Conservation (phyloP, 2,797 vertebrate genomes). For the Pangasius krempfi region DNA sequence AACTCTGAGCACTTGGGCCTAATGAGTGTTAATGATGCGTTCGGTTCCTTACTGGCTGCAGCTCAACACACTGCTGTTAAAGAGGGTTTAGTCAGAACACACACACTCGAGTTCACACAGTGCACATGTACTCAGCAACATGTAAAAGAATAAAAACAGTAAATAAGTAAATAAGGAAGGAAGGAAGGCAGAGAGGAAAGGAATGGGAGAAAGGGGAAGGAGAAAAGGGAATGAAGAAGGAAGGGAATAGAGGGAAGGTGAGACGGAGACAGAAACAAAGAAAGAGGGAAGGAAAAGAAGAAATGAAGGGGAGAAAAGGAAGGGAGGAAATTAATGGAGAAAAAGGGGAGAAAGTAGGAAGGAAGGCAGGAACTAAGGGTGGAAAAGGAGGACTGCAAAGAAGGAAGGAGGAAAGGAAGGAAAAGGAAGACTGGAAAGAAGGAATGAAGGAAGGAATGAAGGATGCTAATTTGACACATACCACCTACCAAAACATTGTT, state of each 20-base stretch:
- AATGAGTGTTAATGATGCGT: slow-evolving; percentile 38
- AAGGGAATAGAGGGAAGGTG: background rate
- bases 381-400: background rate
- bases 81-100: background rate
- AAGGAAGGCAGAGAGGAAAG: background rate
- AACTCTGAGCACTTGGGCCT: slow-evolving; percentile 21
- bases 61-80: slow-evolving; percentile 15
- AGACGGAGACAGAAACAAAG: too few relatives aligned
- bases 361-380: background rate
- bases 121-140: background rate
- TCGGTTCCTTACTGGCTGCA: slow-evolving; percentile 13
- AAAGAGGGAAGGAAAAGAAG: too few relatives aligned
- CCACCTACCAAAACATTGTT: too few relatives aligned
- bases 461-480: too few relatives aligned
- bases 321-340: background rate
- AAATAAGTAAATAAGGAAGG: too few relatives aligned
- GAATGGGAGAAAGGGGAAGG: background rate
- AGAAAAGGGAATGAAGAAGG: background rate
- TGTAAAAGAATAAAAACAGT: background rate
- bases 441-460: too few relatives aligned
- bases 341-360: background rate
- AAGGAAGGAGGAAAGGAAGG: background rate
- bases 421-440: background rate
- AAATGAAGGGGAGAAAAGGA: background rate
- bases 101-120: background rate